Evolutionary conservation across 2,113 vertebrate species (phyloP).

Genomic region (Pipra filicauda): DNA sequence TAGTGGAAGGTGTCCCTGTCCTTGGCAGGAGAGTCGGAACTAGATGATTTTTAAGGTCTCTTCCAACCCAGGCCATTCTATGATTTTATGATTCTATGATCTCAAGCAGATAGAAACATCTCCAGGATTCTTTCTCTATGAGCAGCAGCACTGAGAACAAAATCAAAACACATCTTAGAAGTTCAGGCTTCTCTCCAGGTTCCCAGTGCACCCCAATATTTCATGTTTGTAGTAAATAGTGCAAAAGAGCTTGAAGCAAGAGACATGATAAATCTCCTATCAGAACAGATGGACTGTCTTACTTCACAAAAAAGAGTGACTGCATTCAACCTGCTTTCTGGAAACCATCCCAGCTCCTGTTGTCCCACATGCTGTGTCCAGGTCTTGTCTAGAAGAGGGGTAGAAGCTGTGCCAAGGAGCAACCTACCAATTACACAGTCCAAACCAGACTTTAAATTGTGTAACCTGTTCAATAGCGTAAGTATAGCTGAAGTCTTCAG

Average conservation of each 20-base stretch:
- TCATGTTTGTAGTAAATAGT: not conserved
- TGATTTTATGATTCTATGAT: not conserved
- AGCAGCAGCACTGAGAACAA: not conserved
- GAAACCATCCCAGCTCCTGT: not conserved
- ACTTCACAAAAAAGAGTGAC: not conserved
- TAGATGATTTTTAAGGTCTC: not conserved
- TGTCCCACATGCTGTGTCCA: not conserved
- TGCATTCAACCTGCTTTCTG: not conserved
- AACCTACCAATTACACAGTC: not conserved
- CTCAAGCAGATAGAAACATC: not conserved
- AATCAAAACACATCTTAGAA: not conserved
- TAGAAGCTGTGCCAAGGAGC: not conserved
- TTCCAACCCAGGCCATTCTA: not conserved
- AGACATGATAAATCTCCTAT: not conserved
- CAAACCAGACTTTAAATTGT: not conserved
- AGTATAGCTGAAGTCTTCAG: not conserved
- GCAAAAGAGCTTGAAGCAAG: not conserved
- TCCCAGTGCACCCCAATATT: not conserved
- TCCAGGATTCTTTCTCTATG: not conserved
- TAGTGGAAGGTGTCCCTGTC: not conserved
- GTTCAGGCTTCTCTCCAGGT: not conserved
- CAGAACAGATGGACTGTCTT: not conserved
- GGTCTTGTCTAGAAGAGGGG: not conserved
- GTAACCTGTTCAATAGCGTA: rapidly evolving
- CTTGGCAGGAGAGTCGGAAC: rapidly evolving